phyloP scores from a whole-genome alignment of 2,113 vertebrate species.

The Cynopterus brachyotis region DNA sequence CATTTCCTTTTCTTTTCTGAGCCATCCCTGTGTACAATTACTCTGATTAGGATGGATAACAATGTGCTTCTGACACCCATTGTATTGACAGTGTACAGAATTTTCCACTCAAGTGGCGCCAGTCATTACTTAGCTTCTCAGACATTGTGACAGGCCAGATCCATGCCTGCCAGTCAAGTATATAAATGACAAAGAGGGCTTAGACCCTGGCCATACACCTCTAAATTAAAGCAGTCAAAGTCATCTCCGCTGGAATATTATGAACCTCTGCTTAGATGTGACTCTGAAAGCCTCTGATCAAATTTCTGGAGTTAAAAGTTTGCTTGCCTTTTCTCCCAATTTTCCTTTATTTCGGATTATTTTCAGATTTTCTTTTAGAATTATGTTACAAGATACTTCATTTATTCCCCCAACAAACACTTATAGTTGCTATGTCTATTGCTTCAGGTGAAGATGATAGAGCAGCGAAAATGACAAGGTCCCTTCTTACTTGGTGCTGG shows the following conservation, averaged over 20 bases:
- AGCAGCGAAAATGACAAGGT: neutral
- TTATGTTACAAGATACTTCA: neutral
- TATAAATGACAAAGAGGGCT: conserved; percentile 88
- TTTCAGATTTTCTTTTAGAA: conserved; percentile 25
- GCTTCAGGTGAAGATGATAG: neutral
- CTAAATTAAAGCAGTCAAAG: conserved; percentile 92
- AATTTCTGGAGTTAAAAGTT: neutral
- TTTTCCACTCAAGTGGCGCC: conserved; percentile 87
- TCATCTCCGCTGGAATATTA: conserved; percentile 81
- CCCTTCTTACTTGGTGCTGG: neutral
- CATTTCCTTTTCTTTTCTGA: conserved; percentile 86
- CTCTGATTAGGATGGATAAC: conserved; percentile 89
- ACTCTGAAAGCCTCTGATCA: neutral
- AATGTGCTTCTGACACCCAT: conserved; percentile 83
- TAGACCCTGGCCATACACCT: conserved; percentile 82
- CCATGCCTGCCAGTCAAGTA: conserved; percentile 91
- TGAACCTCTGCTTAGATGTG: conserved; percentile 85
- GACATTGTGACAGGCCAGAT: conserved; percentile 88
- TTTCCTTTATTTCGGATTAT: conserved; percentile 19
- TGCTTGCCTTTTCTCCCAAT: neutral
- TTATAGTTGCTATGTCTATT: neutral
- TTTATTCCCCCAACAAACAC: neutral
- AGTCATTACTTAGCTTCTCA: conserved; percentile 88
- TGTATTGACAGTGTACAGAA: conserved; percentile 83
- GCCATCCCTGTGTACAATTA: conserved; percentile 84